Evolutionary conservation across 1,140 invertebrate genomes (phyloP), one percentile per base, ranked within the genome.

Genomic region (Camponotus pennsylvanicus): DNA sequence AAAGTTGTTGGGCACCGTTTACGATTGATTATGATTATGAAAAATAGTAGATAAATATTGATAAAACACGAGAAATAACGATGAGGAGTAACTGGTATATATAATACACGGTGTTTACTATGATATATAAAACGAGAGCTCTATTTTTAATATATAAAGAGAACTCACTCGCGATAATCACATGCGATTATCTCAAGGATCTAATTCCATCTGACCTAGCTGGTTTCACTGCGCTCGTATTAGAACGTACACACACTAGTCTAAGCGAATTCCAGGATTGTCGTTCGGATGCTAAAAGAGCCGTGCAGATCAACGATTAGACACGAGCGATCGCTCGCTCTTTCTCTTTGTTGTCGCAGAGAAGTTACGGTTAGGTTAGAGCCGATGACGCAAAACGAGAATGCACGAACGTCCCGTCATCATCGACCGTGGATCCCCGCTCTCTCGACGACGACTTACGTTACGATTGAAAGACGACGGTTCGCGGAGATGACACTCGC

Each of bases 281-380:
- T 13, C 21, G 3, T 75, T 40, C 15, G 32, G 18, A 11, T 11
- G 27, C 52, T 27, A 27, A 42, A 49, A 66, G 59, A 63, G 15
- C 15, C 40, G 40, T 3, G 34, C 37, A 13, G 27, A 77, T 32
- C 5, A 21, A 57, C 9, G 32, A n/a, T 37, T 52, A 13, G 21
- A 66, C 55, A 0, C 18, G 1, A 42, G 0, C 84, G 21, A 49
- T 42, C 11, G 15, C n/a, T 18, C 9, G 63, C 9, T 61, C 13
- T 42, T 11, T 52, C 15, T 49, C 13, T 49, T 49, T 18, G 15
- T 61, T 45, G 15, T 32, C 69, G 34, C 37, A 52, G 15, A 52
- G 37, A 88, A 78, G 87, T 87, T 87, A 84, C 42, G 78, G 83
- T 32, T 27, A 40, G 37, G 37, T 40, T 40, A 40, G 37, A 6